Conservation (phyloP, 2,797 vertebrate genomes). For the Alectoris magna region DNA sequence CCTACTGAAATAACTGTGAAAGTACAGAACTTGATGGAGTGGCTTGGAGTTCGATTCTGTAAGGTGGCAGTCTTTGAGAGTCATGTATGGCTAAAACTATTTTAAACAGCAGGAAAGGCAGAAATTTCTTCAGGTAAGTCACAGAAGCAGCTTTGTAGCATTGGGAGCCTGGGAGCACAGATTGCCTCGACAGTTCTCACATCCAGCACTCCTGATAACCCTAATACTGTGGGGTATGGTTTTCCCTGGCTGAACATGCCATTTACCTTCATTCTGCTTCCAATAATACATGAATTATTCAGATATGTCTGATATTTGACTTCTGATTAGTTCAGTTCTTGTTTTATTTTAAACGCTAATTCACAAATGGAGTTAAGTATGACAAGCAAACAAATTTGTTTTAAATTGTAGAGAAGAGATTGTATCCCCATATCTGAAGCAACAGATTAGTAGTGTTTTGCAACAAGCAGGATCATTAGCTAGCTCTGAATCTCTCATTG, state of each 20-base stretch:
- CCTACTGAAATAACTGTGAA: background rate
- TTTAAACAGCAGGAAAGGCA: background rate
- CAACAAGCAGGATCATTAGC: background rate
- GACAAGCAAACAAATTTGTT: background rate
- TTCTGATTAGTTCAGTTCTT: background rate
- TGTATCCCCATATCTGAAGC: background rate
- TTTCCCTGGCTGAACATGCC: accelerated
- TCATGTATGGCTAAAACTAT: background rate
- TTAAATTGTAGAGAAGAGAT: background rate
- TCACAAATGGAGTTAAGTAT: background rate
- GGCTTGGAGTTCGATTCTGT: background rate
- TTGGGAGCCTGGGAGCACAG: background rate
- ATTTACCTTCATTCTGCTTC: background rate
- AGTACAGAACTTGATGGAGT: background rate
- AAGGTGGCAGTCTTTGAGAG: background rate
- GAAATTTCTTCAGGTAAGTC: background rate
- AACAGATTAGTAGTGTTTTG: background rate
- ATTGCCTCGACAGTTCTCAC: background rate
- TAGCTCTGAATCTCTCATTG: background rate
- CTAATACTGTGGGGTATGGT: accelerated
- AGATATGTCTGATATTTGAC: background rate
- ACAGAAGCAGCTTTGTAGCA: background rate
- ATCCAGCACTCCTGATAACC: accelerated
- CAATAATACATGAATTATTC: background rate
- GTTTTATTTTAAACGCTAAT: background rate